A percentile compares a stretch with the other conserved stretches of the same genome.
These are phyloP conservation scores for Lepilemur ruficaudatus DNA, from an alignment of 2,797 vertebrate species.

Conservation along the genomic window DNA sequence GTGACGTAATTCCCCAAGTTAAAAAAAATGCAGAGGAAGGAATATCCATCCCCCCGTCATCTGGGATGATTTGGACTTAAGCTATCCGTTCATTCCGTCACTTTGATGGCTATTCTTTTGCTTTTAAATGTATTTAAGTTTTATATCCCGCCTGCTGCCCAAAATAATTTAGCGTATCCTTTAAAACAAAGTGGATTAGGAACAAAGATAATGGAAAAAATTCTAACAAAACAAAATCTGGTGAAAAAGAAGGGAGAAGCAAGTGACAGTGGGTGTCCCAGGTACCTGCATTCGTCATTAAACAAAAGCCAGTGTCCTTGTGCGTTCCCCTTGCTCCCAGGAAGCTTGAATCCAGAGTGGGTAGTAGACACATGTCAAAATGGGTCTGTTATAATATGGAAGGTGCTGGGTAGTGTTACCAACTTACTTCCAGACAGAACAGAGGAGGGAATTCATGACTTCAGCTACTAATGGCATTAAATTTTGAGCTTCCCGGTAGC, in stretches of 20 bases:
- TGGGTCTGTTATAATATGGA: too few relatives aligned
- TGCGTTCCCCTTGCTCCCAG: accelerated
- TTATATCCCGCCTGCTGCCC: neutral
- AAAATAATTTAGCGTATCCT: neutral
- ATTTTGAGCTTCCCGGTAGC: neutral
- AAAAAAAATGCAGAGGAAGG: neutral
- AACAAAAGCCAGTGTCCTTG: accelerated
- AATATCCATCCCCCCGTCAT: accelerated
- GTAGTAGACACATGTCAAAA: neutral
- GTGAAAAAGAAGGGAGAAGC: neutral
- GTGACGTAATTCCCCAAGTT: neutral
- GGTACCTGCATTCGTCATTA: neutral
- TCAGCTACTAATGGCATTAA: neutral
- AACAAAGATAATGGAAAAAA: neutral
- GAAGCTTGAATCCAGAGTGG: neutral
- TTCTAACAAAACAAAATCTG: neutral
- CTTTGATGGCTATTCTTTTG: neutral
- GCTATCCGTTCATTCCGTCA: accelerated
- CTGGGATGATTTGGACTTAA: too few relatives aligned
- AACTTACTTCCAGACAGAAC: neutral
- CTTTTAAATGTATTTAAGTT: neutral
- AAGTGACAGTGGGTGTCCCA: neutral
- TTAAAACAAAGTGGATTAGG: neutral
- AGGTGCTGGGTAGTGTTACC: accelerated
- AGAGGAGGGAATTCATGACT: neutral